phyloP scores from a whole-genome alignment of 2,888 invertebrate genomes.

The Nycteola revayana region DNA sequence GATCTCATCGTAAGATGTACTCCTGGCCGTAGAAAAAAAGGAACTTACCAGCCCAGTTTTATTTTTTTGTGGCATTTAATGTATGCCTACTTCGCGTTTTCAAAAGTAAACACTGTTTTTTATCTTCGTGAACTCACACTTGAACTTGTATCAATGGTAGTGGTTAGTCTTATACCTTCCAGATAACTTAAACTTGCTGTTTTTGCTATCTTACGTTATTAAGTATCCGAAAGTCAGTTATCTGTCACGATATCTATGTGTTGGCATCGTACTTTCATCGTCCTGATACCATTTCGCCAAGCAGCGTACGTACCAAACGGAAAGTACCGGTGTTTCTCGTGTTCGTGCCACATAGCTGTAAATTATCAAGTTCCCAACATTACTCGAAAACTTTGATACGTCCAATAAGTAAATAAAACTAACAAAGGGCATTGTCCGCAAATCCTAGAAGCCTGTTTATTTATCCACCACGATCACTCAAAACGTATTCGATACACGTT shows the following conservation, averaged over 20 bases:
- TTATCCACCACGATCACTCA: slow-evolving; percentile 60
- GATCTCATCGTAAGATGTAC: slow-evolving; percentile 68
- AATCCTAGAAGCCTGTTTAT: slow-evolving; percentile 61
- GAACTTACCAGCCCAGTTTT: too few relatives aligned
- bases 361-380: slow-evolving; percentile 13
- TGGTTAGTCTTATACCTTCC: too few relatives aligned
- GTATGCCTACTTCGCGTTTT: neutral
- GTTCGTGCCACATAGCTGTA: slow-evolving; percentile 41
- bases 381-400: slow-evolving; percentile 9
- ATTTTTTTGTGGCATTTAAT: neutral
- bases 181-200: too few relatives aligned
- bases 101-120: neutral
- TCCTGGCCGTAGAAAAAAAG: too few relatives aligned
- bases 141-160: too few relatives aligned
- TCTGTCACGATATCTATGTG: slow-evolving; percentile 14
- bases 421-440: slow-evolving; percentile 63
- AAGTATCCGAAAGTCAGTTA: too few relatives aligned
- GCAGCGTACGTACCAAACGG: slow-evolving; percentile 54
- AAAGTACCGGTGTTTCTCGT: slow-evolving; percentile 66
- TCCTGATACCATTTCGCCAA: slow-evolving; percentile 53
- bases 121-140: too few relatives aligned
- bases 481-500: slow-evolving; percentile 73
- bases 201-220: too few relatives aligned
- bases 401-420: slow-evolving; percentile 29
- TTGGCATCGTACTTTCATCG: slow-evolving; percentile 53